Percentiles rank a stretch among this genome's conserved stretches.
Conservation (phyloP, 2,113 vertebrate genomes). For the Dasyornis broadbenti region DNA sequence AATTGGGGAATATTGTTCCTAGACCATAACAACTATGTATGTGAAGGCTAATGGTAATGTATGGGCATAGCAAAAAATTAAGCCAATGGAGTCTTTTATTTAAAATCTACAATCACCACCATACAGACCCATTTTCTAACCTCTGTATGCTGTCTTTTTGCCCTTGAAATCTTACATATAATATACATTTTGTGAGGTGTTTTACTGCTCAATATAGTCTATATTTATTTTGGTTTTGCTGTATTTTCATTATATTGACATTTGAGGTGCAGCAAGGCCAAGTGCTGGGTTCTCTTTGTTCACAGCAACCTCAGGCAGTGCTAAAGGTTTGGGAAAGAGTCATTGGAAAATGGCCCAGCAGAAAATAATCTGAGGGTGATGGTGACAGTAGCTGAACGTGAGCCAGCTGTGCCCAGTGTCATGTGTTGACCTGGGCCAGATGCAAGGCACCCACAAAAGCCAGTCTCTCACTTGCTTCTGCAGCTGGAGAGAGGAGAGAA, state of each 20-base stretch:
- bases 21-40: neutral
- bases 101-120: neutral
- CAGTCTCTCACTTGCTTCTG: no score
- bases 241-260: neutral
- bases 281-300: neutral
- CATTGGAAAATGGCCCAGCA: neutral
- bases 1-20: neutral
- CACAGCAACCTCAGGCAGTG: neutral
- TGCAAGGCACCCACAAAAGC: neutral
- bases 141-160: neutral
- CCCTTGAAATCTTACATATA: neutral
- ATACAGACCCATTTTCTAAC: neutral
- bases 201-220: neutral
- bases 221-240: neutral
- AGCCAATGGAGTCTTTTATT: neutral
- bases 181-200: neutral
- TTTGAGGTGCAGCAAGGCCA: neutral
- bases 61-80: neutral
- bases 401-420: neutral
- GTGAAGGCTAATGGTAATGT: neutral
- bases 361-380: neutral
- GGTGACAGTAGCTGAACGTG: neutral
- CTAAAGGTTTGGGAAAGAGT: neutral
- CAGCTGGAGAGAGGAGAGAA: neutral
- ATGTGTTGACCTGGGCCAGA: neutral